Percentiles rank a stretch among this genome's conserved stretches.
Evolutionary conservation across 2,113 vertebrate species (phyloP).

Genomic region (Prionailurus viverrinus): DNA sequence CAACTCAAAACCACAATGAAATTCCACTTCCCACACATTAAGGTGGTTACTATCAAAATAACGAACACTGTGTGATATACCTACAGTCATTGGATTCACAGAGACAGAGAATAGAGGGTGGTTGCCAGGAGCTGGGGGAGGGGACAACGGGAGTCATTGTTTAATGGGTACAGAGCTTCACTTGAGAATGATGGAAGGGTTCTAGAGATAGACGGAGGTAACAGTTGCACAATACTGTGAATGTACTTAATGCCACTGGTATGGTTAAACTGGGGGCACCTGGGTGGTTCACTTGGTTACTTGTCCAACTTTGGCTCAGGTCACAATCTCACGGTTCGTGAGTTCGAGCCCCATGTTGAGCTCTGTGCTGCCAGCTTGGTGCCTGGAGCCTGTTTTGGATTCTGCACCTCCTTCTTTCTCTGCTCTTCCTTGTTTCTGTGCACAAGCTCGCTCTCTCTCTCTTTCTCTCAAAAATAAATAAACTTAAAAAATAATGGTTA

Average conservation of each 20-base stretch:
- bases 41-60: not conserved
- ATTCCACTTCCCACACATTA: not conserved
- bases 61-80: not conserved
- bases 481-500: not conserved
- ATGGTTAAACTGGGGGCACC: not conserved
- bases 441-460: no score
- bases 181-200: not conserved
- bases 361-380: no score
- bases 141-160: not conserved
- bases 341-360: no score
- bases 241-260: not conserved
- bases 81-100: not conserved
- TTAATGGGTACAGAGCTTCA: not conserved
- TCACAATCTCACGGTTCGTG: no score
- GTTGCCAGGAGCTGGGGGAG: not conserved
- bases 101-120: not conserved
- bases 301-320: no score
- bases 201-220: not conserved
- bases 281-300: no score
- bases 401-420: no score
- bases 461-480: no score
- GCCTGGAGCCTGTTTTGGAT: no score
- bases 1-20: not conserved
- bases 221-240: not conserved
- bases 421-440: no score